Evolutionary conservation across 2,797 vertebrate species (phyloP), one percentile per base, ranked within the genome.

Genomic region (Octomys mimax): DNA sequence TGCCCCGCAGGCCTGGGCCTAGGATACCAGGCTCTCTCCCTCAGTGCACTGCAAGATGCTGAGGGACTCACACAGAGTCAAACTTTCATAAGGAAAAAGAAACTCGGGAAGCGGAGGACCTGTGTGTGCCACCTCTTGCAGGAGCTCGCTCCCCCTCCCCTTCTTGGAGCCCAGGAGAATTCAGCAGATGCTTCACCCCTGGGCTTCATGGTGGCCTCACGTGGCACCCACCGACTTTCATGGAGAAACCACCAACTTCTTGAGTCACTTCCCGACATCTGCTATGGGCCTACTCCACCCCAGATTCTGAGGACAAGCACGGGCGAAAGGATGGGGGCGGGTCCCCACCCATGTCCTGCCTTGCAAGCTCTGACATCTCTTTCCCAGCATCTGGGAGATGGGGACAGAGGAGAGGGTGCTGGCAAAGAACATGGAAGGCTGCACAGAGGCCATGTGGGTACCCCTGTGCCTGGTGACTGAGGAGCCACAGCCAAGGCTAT

Each of bases 401-500:
- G 68, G 61, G 42, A 8, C 24, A 59, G 80, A 61, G 5, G 6
- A 26, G 26, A 61, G 95, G 87, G 87, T 95, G 96, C 92, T 22
- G 95, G 97, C 95, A 97, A 98, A 98, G 98, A 97, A 97, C 94
- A 98, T 2, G 19, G 98, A 97, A 97, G 97, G 57, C 80, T 36
- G n/a, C 49, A 54, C 3, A 3, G 36, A 28, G 7, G 22, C 80
- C 62, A 2, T 28, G 12, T 52, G 62, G 21, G 21, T 26, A n/a
- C 62, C 54, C 83, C 22, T 71, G 54, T 86, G 61, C 19, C 33
- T 42, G 24, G 16, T 9, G 19, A 39, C 82, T 64, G 75, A 52
- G n/a, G 42, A 73, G 73, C 16, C 14, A 19, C 24, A 19, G 28
- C 59, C 26, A 26, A 39, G 62, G 62, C 42, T 28, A 26, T 66